phyloP scores from a whole-genome alignment of 1,140 invertebrate genomes.

The Lordiphosa clarofinis region DNA sequence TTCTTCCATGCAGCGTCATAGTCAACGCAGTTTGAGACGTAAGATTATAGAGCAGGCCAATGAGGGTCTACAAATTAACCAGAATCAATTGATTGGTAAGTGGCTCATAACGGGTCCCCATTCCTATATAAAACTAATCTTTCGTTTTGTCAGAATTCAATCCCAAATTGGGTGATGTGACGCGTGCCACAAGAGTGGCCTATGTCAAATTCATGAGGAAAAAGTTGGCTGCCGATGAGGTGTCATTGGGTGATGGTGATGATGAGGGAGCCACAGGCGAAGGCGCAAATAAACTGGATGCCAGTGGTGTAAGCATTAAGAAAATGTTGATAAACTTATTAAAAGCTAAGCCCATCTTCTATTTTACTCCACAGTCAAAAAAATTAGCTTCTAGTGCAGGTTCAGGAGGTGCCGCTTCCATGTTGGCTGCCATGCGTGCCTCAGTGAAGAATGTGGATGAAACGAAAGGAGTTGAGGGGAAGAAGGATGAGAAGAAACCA shows the following conservation, averaged over 20 bases:
- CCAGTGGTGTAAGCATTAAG: conserved; percentile 28
- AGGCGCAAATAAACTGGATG: conserved; percentile 37
- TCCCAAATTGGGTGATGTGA: conserved; percentile 87
- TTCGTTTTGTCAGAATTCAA: conserved; percentile 84
- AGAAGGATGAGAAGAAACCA: conserved; percentile 37
- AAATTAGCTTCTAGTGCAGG: conserved; percentile 14
- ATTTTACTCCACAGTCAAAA: conserved; percentile 30
- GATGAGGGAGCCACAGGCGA: conserved; percentile 23
- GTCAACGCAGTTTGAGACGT: conserved; percentile 85
- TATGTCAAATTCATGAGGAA: conserved; percentile 93
- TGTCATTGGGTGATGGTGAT: conserved; percentile 54
- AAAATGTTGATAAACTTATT: too few species aligned
- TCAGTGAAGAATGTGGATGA: conserved; percentile 65
- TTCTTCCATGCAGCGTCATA: conserved; percentile 83
- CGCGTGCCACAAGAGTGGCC: conserved; percentile 87
- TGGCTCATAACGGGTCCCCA: background rate
- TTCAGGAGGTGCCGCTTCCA: conserved; percentile 22
- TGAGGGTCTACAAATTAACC: conserved; percentile 77
- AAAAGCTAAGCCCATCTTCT: too few species aligned
- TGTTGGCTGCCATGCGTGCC: conserved; percentile 50
- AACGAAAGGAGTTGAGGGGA: conserved; percentile 16
- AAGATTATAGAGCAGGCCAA: conserved; percentile 84
- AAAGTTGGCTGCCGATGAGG: conserved; percentile 76
- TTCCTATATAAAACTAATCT: background rate
- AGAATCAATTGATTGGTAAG: conserved; percentile 81